Percentiles rank a stretch among this genome's conserved stretches.
Conservation (phyloP, 2,888 invertebrate species). For the Agapostemon virescens region DNA sequence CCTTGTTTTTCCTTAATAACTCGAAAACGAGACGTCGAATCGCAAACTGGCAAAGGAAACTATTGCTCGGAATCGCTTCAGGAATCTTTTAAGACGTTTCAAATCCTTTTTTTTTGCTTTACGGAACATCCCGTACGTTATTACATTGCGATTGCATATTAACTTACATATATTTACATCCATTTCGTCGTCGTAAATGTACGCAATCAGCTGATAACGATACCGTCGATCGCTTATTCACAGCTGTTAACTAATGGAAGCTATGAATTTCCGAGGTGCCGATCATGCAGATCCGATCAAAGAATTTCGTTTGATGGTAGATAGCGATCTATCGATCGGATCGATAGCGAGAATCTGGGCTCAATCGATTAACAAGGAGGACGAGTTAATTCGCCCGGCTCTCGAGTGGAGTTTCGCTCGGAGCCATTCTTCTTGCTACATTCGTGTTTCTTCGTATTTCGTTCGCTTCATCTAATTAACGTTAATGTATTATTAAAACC, state of each 20-base stretch:
- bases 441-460: background rate
- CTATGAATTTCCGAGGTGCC: background rate
- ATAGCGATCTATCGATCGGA: background rate
- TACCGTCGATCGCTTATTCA: background rate
- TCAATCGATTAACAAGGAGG: background rate
- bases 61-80: too few species aligned
- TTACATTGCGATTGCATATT: background rate
- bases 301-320: background rate
- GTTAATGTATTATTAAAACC: background rate
- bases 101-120: too few species aligned
- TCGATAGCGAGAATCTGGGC: background rate
- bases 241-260: background rate
- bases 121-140: too few species aligned
- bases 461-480: background rate
- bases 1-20: too few species aligned
- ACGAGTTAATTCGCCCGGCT: background rate
- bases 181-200: background rate
- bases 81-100: too few species aligned
- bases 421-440: background rate
- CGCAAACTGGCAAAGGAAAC: too few species aligned
- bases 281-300: background rate
- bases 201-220: background rate
- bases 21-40: too few species aligned
- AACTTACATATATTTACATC: background rate
- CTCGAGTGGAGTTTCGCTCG: background rate